Conservation (phyloP, 2,888 invertebrate species). For the Drosophila quinaria region DNA sequence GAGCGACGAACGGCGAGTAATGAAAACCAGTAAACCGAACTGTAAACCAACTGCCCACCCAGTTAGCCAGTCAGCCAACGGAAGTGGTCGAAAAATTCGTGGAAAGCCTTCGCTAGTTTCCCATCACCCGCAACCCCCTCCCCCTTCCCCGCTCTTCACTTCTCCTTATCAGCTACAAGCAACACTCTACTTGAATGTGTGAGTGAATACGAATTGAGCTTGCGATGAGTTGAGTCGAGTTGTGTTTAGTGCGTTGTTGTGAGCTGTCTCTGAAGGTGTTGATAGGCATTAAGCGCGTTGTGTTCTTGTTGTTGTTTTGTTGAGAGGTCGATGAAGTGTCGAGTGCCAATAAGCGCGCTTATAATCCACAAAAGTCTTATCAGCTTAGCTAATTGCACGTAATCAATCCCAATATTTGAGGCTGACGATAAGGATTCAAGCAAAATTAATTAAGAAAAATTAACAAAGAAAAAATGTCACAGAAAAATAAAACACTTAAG, state of each 20-base stretch:
- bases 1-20: constrained; percentile 18
- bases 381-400: constrained; percentile 27
- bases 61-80: constrained; percentile 41
- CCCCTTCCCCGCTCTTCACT: not conserved
- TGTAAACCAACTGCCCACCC: constrained; percentile 59
- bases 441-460: not conserved
- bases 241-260: constrained; percentile 10
- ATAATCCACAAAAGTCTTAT: constrained; percentile 26
- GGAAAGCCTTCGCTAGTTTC: constrained; percentile 63
- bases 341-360: constrained; percentile 42
- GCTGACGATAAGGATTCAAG: not conserved
- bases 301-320: constrained; percentile 2
- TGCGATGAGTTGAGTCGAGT: constrained; percentile 24
- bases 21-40: constrained; percentile 31
- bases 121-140: not conserved
- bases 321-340: constrained; percentile 21
- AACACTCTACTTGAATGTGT: not conserved
- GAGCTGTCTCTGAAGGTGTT: constrained; percentile 32
- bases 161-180: not conserved
- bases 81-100: constrained; percentile 69
- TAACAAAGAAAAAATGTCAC: not conserved
- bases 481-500: not conserved
- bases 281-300: constrained; percentile 35
- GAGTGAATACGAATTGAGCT: constrained; percentile 34
- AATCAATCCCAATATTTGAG: constrained; percentile 12